Conservation (phyloP, 1,140 invertebrate genomes). For the Cepaea nemoralis region DNA sequence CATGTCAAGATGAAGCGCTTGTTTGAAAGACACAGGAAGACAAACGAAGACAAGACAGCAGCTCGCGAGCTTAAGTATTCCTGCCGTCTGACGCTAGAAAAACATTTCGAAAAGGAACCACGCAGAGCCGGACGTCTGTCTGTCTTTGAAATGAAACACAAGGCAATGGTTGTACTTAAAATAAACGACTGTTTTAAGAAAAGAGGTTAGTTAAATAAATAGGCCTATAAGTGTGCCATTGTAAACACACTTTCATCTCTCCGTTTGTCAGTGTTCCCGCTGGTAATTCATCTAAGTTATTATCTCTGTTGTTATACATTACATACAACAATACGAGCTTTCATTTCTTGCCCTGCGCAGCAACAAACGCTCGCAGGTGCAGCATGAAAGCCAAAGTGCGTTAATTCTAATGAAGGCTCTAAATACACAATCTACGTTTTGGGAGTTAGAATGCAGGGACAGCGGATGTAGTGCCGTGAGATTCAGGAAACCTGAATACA, state of each 20-base stretch:
- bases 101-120: not conserved
- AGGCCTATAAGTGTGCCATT: not conserved
- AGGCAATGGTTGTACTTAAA: slow-evolving; percentile 17
- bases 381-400: no score
- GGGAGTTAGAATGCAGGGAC: no score
- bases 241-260: not conserved
- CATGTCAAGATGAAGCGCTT: no score
- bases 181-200: not conserved
- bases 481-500: no score
- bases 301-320: not conserved
- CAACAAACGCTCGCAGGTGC: not conserved
- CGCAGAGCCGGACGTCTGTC: not conserved
- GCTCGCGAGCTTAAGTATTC: no score
- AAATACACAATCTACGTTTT: no score
- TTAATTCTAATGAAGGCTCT: no score
- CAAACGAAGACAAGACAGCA: no score
- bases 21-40: no score
- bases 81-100: not conserved
- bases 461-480: no score
- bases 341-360: not conserved
- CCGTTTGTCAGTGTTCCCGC: no score
- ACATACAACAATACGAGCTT: not conserved
- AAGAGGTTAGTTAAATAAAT: not conserved
- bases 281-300: no score
- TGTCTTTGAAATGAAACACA: not conserved